A percentile compares a stretch with the other conserved stretches of the same genome.
These are phyloP conservation scores for Cyrtonyx montezumae DNA, from an alignment of 2,113 vertebrate species.

Conservation along the genomic window DNA sequence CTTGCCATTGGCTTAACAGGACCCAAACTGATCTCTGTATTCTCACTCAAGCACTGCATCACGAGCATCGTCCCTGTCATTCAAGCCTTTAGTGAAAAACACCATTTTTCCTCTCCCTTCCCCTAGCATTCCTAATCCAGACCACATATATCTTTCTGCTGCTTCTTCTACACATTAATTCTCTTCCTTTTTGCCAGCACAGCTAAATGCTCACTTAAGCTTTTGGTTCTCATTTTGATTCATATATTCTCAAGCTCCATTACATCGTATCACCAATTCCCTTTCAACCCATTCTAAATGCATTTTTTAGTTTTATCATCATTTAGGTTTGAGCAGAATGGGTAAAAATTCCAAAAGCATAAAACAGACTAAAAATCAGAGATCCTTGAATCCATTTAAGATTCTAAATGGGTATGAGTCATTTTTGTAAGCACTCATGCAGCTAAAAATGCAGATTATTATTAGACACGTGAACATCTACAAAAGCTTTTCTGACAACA, in stretches of 20 bases:
- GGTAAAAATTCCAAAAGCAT: conserved; percentile 43
- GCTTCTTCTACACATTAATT: conserved; percentile 40
- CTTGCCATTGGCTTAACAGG: background rate
- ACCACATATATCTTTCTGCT: conserved; percentile 13
- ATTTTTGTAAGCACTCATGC: conserved; percentile 32
- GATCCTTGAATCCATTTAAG: conserved; percentile 38
- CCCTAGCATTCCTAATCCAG: background rate
- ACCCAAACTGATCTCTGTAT: background rate
- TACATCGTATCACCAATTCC: conserved; percentile 13
- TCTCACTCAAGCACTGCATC: background rate
- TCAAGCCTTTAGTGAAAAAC: background rate
- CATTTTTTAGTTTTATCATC: conserved; percentile 38
- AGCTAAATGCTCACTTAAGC: conserved; percentile 52
- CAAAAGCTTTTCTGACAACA: conserved; percentile 13
- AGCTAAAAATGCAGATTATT: conserved; percentile 34
- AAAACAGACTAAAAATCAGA: conserved; percentile 10
- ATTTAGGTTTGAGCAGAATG: conserved; percentile 36
- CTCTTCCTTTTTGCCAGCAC: conserved; percentile 18
- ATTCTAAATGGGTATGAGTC: conserved; percentile 16
- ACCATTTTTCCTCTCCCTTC: conserved; percentile 3
- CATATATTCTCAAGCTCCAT: conserved; percentile 61
- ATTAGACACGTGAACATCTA: background rate
- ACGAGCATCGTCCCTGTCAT: background rate
- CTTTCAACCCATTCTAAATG: conserved; percentile 33
- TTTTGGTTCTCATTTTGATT: conserved; percentile 59